Evolutionary conservation across 2,797 vertebrate genomes (phyloP).

Genomic region (Falco berigora): DNA sequence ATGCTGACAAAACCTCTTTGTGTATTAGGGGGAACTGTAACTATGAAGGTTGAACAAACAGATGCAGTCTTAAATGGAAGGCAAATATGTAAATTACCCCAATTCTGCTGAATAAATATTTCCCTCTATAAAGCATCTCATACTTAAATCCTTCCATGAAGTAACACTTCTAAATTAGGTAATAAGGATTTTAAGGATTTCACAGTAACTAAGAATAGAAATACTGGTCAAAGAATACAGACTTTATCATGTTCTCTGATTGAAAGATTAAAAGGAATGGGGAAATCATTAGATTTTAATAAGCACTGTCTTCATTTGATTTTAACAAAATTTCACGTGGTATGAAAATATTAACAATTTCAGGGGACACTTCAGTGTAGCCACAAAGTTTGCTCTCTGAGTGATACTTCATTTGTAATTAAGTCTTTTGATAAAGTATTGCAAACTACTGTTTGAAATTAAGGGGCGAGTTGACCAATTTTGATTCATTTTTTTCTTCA

Average conservation of each 20-base stretch:
- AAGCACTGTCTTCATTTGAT: conserved; percentile 36
- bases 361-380: not conserved
- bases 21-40: not conserved
- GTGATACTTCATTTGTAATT: not conserved
- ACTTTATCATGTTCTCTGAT: conserved; percentile 36
- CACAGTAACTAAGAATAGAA: conserved; percentile 59
- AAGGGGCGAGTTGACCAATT: not conserved
- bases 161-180: conserved; percentile 51
- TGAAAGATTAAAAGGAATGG: conserved; percentile 58
- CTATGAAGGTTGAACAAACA: not conserved
- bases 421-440: not conserved
- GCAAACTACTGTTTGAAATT: not conserved
- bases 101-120: not conserved
- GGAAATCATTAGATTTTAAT: conserved; percentile 56
- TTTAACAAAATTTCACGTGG: conserved; percentile 8
- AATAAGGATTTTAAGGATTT: conserved; percentile 56
- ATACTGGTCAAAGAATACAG: conserved; percentile 29
- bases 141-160: conserved; percentile 1
- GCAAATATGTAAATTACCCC: not conserved
- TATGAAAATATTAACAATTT: conserved; percentile 37
- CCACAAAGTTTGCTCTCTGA: not conserved
- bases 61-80: not conserved
- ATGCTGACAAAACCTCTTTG: not conserved
- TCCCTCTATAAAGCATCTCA: conserved; percentile 15
- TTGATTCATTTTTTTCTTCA: not conserved